Base-by-base conservation (phyloP, 92 coral and sea anemone genomes). In the Paragorgia papillata region DNA sequence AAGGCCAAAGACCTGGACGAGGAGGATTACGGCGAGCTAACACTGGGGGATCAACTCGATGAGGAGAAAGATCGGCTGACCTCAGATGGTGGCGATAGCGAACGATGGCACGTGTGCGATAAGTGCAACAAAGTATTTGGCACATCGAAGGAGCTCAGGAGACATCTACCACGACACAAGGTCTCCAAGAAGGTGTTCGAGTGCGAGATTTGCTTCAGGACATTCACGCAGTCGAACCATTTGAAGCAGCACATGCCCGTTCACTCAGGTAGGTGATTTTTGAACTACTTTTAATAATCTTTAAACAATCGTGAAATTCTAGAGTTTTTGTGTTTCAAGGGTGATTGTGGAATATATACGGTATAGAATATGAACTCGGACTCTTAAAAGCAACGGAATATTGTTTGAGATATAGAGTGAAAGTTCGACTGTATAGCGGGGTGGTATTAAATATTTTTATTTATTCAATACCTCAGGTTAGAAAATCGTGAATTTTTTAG, bases 111-210 rank as follows among this genome's bases (percentile, higher is more conserved):
- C 51, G 78, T 71, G 26, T 71, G 78, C 19, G 31, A 71, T 22
- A 71, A 71, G 54, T 71, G 78, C 34, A 71, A 71, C 65, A 71
- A 71, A 37, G 78, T 71, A 22, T 71, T 71, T 24, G 78, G 78
- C 8, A 71, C 78, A 1, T 57, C 78, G n/a, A 71, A 71, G 50
- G 78, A 71, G 19, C 65, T 71, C 28, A 9, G 78, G 0, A 71
- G 78, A 53, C 78, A 71, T 71, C 26, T 71, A n/a, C 78, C 78
- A 7, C 78, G 78, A 21, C 78, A 71, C n/a, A 71, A 71, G 25
- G 53, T 71, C 37, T 71, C 78, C 31, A 71, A 71, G 50, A 71
- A 71, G 41, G 64, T 71, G 9, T 71, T 50, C 64, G 64, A 71
- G 20, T 71, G 78, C 64, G 78, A 71, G 78, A 71, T 71, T 26